Percentiles rank a stretch among this genome's conserved stretches.
phyloP scores from a whole-genome alignment of 2,888 invertebrate species.

The Lepidochrysops patricia region DNA sequence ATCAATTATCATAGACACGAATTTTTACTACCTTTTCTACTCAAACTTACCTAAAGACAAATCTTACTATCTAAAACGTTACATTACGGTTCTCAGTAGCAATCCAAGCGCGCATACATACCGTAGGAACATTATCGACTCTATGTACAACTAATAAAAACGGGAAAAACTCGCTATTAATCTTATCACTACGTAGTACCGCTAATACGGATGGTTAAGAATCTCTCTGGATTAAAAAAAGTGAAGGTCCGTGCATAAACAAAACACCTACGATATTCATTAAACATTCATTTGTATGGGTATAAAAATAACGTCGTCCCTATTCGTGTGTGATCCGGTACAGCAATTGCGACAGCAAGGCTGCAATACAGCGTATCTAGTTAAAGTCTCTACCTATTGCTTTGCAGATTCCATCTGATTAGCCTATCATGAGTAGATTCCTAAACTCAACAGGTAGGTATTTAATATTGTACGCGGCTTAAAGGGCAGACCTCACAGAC shows the following conservation, averaged over 20 bases:
- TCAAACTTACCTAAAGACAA: too few species aligned
- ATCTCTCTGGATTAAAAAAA: background rate
- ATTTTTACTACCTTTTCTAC: too few species aligned
- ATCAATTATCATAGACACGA: too few species aligned
- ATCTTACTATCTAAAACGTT: background rate
- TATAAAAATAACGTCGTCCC: constrained; percentile 6
- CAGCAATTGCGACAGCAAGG: background rate
- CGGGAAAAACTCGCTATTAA: background rate
- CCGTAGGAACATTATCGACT: background rate
- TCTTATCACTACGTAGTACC: background rate
- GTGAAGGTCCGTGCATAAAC: constrained; percentile 2
- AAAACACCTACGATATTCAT: background rate
- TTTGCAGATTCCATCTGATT: background rate
- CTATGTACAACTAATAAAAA: background rate
- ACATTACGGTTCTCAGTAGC: background rate
- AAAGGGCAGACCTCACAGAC: background rate
- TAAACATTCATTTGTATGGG: background rate
- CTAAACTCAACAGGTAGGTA: background rate
- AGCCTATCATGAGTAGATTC: background rate
- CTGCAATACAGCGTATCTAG: background rate
- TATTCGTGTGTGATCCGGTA: background rate
- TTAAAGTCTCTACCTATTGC: background rate
- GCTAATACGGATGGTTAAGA: background rate
- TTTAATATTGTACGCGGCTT: background rate
- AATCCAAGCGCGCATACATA: background rate